phyloP scores from a whole-genome alignment of 2,888 invertebrate genomes.

The Eupelmus urozonus region DNA sequence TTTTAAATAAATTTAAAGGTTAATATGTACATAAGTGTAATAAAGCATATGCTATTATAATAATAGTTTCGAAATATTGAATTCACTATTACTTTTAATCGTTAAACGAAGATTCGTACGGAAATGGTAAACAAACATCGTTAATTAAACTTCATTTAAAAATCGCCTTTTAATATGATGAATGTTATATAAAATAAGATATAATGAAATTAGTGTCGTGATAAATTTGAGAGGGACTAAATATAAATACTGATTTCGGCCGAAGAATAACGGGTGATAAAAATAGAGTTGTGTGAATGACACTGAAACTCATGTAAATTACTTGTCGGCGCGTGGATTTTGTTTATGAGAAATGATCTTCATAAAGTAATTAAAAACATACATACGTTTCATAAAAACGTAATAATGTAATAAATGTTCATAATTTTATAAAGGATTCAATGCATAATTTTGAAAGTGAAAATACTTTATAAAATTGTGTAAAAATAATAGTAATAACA shows the following conservation, averaged over 20 bases:
- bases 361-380: not conserved
- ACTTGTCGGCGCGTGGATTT: constrained; percentile 14
- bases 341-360: not conserved
- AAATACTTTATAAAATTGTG: not conserved
- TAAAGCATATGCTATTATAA: too few relatives aligned
- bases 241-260: constrained; percentile 20
- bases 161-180: not conserved
- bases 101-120: too few relatives aligned
- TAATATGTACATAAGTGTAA: too few relatives aligned
- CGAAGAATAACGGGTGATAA: constrained; percentile 31
- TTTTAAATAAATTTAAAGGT: too few relatives aligned
- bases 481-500: too few relatives aligned
- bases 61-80: too few relatives aligned
- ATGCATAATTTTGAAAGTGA: constrained; percentile 11
- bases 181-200: not conserved
- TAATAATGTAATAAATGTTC: constrained; percentile 3
- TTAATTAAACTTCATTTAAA: not conserved
- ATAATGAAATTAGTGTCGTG: constrained; percentile 15
- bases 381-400: constrained; percentile 14
- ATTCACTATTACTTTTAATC: too few relatives aligned
- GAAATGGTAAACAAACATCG: not conserved
- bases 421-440: not conserved
- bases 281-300: constrained; percentile 39
- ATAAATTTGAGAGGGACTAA: constrained; percentile 36
- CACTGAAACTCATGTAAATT: constrained; percentile 40